Evolutionary conservation across 2,888 invertebrate species (phyloP).

Genomic region (Clunio marinus): DNA sequence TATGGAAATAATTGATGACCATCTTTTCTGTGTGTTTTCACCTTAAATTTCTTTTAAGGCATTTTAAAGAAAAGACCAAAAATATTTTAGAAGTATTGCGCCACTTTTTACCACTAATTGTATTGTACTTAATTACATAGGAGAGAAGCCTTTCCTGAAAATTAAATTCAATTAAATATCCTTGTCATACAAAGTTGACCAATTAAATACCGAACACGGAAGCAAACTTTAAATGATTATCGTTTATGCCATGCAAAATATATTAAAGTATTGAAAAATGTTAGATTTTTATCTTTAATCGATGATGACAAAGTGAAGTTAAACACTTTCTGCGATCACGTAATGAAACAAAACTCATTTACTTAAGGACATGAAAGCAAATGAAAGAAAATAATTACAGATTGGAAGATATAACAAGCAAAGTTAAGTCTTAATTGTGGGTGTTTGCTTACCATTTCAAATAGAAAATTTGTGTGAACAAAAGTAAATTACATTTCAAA

Average conservation of each 20-base stretch:
- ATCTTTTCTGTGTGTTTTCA: no score
- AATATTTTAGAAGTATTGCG: no score
- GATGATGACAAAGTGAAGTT: constrained; percentile 12
- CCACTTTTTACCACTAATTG: no score
- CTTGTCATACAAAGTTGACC: not conserved
- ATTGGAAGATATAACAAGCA: not conserved
- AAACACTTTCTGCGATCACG: not conserved
- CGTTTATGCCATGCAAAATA: constrained; percentile 3
- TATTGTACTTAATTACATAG: not conserved
- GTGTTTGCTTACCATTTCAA: no score
- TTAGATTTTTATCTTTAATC: not conserved
- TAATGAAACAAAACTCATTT: not conserved
- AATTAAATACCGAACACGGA: not conserved
- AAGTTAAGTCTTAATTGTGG: no score
- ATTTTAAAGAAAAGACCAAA: no score
- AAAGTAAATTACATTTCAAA: no score
- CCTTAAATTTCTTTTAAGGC: no score
- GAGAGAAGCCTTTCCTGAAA: not conserved
- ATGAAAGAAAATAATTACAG: constrained; percentile 11
- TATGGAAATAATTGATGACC: no score
- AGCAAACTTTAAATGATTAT: not conserved
- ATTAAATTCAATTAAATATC: not conserved
- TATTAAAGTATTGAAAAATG: not conserved
- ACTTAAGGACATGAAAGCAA: constrained; percentile 8
- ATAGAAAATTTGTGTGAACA: no score